Evolutionary conservation across 1,140 invertebrate genomes (phyloP), one percentile per base, ranked within the genome.

Genomic region (Bathynomus jamesi): DNA sequence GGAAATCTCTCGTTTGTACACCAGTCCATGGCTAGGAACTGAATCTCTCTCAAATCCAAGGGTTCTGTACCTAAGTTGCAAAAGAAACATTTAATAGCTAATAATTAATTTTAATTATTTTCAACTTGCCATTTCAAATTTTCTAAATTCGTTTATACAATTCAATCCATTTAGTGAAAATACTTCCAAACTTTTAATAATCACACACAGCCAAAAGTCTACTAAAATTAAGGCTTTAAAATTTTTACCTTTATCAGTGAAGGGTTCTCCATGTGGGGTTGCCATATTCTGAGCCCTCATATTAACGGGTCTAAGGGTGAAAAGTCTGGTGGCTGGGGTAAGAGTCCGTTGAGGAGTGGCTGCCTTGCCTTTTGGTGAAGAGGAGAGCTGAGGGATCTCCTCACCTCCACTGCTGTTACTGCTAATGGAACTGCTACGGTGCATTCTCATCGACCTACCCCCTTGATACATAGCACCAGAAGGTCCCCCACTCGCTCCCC

Each of bases 11-110:
- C 81, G 67, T 78, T 77, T 61, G 85, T 85, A 40, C 81, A 81
- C 84, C 83, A 84, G 74, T 84, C 83, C 79, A 85, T 81, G 27
- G 83, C 80, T 46, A 84, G 72, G 74, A 79, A 81, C 31, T 76
- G 73, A 46, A 78, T 77, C 28, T 78, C 73, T 13, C 76, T 72
- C 32, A 84, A 68, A 71, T 84, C 81, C 61, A 85, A 69, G 28
- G 80, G 79, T 53, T 79, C 79, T 30, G 84, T 82, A 31, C 82
- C 82, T 83, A 78, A 11, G 17, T 13, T 13, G 25, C 13, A 13
- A n/a, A 40, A 28, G 28, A 60, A 21, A n/a, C n/a, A n/a, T n/a
- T n/a, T n/a, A n/a, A n/a, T n/a, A n/a, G n/a, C n/a, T n/a, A n/a
- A n/a, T n/a, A n/a, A n/a, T n/a, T n/a, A n/a, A n/a, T n/a, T n/a